A percentile compares a stretch with the other conserved stretches of the same genome.
phyloP scores from a whole-genome alignment of 2,888 invertebrate genomes.

The Xanthorhoe designata region DNA sequence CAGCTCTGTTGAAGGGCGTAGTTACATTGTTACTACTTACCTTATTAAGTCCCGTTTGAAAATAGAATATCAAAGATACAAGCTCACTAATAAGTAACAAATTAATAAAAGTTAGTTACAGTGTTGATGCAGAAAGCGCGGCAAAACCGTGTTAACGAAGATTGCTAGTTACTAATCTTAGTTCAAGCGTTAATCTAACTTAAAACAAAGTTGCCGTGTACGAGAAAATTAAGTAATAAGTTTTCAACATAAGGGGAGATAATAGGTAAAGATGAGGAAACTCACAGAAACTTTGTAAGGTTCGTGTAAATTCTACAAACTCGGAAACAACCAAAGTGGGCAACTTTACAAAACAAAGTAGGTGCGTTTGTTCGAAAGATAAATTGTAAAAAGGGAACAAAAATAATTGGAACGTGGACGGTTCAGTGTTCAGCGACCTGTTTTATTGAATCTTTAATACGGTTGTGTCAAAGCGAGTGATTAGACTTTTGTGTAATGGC shows the following conservation, averaged over 20 bases:
- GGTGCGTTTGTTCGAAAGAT: slow-evolving; percentile 17
- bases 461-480: slow-evolving; percentile 13
- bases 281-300: slow-evolving; percentile 38
- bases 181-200: slow-evolving; percentile 38
- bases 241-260: slow-evolving; percentile 42
- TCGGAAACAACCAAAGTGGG: slow-evolving; percentile 26
- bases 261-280: slow-evolving; percentile 38
- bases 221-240: slow-evolving; percentile 43
- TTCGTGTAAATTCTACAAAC: slow-evolving; percentile 40
- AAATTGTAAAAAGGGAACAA: slow-evolving; percentile 27
- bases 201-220: slow-evolving; percentile 37
- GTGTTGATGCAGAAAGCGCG: slow-evolving; percentile 22
- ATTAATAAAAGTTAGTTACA: slow-evolving; percentile 21
- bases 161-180: slow-evolving; percentile 34
- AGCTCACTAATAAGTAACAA: slow-evolving; percentile 4
- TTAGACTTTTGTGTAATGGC: slow-evolving; percentile 25
- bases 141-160: slow-evolving; percentile 32
- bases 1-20: not conserved
- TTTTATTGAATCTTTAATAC: slow-evolving; percentile 19
- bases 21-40: slow-evolving; percentile 18
- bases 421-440: slow-evolving; percentile 6
- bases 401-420: slow-evolving; percentile 35
- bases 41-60: slow-evolving; percentile 19
- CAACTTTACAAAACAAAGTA: slow-evolving; percentile 39
- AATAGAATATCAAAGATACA: slow-evolving; percentile 23